Evolutionary conservation across 2,888 invertebrate species (phyloP).

Genomic region (Rhingia campestris): DNA sequence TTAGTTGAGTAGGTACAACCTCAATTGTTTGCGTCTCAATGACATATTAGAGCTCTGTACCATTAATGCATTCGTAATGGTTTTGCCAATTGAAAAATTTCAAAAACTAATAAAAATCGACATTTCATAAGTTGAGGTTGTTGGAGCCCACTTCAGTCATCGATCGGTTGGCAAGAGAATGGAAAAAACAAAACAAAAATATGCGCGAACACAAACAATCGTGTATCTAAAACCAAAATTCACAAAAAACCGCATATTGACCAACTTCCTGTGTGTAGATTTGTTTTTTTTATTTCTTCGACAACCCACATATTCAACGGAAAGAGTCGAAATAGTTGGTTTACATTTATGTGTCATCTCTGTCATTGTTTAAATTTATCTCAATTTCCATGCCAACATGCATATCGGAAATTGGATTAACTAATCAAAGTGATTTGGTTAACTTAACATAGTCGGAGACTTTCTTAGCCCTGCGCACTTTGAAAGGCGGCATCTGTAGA

Average conservation of each 20-base stretch:
- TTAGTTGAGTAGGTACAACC: constrained; percentile 33
- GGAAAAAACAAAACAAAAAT: constrained; percentile 3
- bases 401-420: constrained; percentile 68
- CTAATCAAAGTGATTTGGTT: constrained; percentile 63
- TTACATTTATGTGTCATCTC: constrained; percentile 52
- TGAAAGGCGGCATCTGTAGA: neutral
- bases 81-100: constrained; percentile 47
- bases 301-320: constrained; percentile 59
- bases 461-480: constrained; percentile 62
- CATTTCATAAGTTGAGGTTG: constrained; percentile 49
- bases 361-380: constrained; percentile 70
- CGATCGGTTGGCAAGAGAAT: neutral
- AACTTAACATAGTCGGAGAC: constrained; percentile 54
- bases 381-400: constrained; percentile 19
- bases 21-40: constrained; percentile 25
- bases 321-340: constrained; percentile 29
- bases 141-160: constrained; percentile 55
- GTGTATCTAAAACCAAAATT: constrained; percentile 28
- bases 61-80: constrained; percentile 34
- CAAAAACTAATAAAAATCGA: constrained; percentile 45
- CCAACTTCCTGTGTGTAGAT: constrained; percentile 67
- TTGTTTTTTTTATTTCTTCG: constrained; percentile 25
- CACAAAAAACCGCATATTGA: constrained; percentile 66
- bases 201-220: constrained; percentile 30
- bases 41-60: constrained; percentile 14